phyloP scores from a whole-genome alignment of 2,113 vertebrate species.

The Cygnus atratus region DNA sequence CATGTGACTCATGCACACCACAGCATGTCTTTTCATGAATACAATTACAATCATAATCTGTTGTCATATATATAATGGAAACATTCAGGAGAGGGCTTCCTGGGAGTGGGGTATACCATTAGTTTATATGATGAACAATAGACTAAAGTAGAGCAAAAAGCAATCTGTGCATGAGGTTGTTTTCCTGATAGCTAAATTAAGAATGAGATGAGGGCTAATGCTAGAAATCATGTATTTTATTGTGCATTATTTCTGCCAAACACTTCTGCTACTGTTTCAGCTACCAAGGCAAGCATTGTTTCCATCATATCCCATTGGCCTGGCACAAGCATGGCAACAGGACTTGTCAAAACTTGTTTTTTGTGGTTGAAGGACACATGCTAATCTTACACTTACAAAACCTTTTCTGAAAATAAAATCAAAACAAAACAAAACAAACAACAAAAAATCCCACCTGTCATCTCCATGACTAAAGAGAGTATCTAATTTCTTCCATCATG shows the following conservation, averaged over 20 bases:
- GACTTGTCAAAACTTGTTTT: not conserved
- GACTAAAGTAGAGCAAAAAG: not conserved
- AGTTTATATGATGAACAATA: not conserved
- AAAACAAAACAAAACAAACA: not conserved
- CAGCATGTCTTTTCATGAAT: not conserved
- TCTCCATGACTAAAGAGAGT: not conserved
- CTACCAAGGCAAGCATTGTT: not conserved
- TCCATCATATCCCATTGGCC: not conserved
- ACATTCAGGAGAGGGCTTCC: not conserved
- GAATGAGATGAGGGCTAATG: not conserved
- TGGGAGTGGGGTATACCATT: not conserved
- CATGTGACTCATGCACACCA: not conserved
- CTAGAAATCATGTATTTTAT: not conserved
- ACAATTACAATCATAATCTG: not conserved
- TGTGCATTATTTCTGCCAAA: not conserved
- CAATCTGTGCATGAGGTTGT: not conserved
- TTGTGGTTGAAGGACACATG: rapidly evolving
- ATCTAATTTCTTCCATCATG: not conserved
- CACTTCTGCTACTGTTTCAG: not conserved
- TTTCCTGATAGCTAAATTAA: not conserved
- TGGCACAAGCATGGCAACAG: not conserved
- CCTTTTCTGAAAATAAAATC: not conserved
- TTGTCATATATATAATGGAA: constrained; percentile 7
- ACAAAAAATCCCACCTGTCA: rapidly evolving
- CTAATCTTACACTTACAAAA: not conserved